These are phyloP conservation scores for Riparia riparia DNA, from an alignment of 2,113 vertebrate genomes.

Conservation along the genomic window DNA sequence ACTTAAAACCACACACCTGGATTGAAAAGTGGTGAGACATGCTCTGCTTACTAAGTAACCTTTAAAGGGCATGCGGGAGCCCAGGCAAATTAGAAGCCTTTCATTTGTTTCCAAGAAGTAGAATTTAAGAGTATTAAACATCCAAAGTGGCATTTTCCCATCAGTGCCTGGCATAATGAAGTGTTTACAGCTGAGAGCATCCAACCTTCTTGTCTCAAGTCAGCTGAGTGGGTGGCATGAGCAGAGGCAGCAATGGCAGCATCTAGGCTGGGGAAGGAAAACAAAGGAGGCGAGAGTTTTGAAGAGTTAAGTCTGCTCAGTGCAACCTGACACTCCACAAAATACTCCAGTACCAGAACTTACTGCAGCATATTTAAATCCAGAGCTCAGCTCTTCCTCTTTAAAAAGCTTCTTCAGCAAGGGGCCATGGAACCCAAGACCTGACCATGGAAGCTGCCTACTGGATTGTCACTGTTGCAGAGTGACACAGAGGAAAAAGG, in stretches of 20 bases:
- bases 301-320: background rate
- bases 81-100: background rate
- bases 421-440: background rate
- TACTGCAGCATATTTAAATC: background rate
- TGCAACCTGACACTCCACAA: background rate
- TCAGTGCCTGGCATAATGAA: background rate
- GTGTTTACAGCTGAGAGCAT: background rate
- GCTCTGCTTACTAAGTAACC: background rate
- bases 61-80: background rate
- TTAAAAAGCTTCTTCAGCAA: background rate
- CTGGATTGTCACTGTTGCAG: background rate
- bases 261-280: background rate
- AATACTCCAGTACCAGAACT: background rate
- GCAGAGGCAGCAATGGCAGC: background rate
- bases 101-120: background rate
- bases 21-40: background rate
- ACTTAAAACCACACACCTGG: slow-evolving; percentile 25
- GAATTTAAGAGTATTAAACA: background rate
- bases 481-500: background rate
- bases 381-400: background rate
- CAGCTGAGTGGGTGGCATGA: background rate
- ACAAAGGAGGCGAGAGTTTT: background rate
- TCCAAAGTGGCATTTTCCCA: background rate
- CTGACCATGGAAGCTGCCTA: background rate
- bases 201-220: background rate